phyloP scores from a whole-genome alignment of 2,113 vertebrate species.

The Beaufortia kweichowensis region DNA sequence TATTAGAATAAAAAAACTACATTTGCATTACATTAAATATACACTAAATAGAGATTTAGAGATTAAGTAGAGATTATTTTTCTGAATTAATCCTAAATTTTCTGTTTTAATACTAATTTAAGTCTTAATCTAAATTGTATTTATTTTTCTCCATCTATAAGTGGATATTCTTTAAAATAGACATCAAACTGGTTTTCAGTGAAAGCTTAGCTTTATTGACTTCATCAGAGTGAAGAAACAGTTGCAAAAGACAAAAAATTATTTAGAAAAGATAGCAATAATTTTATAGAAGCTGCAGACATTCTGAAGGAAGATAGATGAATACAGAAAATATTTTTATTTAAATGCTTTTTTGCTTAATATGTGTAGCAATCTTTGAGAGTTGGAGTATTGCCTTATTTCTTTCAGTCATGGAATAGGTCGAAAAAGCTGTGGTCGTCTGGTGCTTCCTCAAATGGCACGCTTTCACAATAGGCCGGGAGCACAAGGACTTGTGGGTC shows the following conservation, averaged over 20 bases:
- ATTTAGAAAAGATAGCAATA: constrained; percentile 5
- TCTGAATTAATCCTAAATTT: too few relatives aligned
- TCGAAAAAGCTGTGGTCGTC: constrained; percentile 55
- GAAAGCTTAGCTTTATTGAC: constrained; percentile 53
- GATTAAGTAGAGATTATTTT: too few relatives aligned
- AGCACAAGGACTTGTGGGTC: constrained; percentile 43
- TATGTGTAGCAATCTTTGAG: constrained; percentile 9
- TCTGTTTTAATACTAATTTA: too few relatives aligned
- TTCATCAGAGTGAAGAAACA: constrained; percentile 37
- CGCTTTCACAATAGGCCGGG: constrained; percentile 46
- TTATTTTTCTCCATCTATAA: neutral
- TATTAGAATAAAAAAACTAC: neutral
- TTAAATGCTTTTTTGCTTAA: constrained; percentile 25
- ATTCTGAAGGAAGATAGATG: constrained; percentile 27
- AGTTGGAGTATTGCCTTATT: neutral
- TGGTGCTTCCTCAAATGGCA: constrained; percentile 30
- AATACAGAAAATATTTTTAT: constrained; percentile 34
- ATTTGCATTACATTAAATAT: neutral
- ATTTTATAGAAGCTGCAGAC: constrained; percentile 1
- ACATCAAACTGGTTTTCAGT: constrained; percentile 15
- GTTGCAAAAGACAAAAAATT: constrained; percentile 36
- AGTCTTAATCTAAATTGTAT: too few relatives aligned
- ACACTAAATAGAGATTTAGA: neutral
- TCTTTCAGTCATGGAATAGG: constrained; percentile 53
- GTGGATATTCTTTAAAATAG: neutral